phyloP scores from a whole-genome alignment of 2,797 vertebrate species.

The Amazonetta brasiliensis region DNA sequence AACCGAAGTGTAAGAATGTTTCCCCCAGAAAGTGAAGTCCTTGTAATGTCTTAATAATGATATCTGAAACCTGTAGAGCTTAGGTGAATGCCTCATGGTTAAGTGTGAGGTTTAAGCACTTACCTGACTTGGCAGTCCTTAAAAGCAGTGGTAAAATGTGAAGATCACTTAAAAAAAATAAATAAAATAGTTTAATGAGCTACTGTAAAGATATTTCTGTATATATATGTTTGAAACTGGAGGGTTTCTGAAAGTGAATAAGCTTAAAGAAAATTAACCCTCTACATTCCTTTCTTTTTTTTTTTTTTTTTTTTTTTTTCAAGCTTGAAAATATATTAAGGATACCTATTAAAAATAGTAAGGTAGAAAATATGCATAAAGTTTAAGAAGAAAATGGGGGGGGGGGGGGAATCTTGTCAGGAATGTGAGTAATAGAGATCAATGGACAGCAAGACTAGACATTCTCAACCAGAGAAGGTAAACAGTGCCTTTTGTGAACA shows the following conservation, averaged over 20 bases:
- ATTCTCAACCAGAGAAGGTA: neutral
- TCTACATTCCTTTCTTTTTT: neutral
- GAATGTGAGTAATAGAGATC: neutral
- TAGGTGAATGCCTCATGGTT: neutral
- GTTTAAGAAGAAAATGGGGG: neutral
- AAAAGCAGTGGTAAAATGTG: neutral
- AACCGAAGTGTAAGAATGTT: neutral
- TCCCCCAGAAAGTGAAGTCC: neutral
- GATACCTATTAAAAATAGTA: neutral
- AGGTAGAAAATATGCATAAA: neutral
- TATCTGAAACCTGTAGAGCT: neutral
- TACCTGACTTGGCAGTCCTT: neutral
- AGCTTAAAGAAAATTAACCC: neutral
- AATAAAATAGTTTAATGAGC: neutral
- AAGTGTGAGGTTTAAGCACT: neutral
- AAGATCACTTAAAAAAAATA: fast-evolving
- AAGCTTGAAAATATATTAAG: neutral
- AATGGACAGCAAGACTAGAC: neutral
- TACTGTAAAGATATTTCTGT: neutral
- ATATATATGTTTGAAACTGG: neutral
- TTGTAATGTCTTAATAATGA: neutral
- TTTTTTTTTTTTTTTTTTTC: neutral
- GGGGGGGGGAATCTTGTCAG: neutral
- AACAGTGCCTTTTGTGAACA: neutral
- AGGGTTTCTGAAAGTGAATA: neutral